Percentiles rank a stretch among this genome's conserved stretches.
phyloP scores from a whole-genome alignment of 2,797 vertebrate species.

The Acanthornis magna region DNA sequence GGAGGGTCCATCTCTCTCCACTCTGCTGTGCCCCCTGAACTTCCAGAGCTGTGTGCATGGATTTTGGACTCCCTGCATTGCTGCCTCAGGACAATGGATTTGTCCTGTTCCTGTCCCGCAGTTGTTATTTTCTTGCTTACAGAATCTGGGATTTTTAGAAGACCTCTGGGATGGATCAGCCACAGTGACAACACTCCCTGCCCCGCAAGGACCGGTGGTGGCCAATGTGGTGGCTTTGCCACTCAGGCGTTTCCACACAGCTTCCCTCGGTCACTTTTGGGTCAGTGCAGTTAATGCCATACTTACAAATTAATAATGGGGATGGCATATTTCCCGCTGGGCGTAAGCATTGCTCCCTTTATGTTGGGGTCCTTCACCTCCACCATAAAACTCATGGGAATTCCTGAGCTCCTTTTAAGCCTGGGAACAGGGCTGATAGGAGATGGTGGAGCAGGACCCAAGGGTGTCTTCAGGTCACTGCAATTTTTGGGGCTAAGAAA shows the following conservation, averaged over 20 bases:
- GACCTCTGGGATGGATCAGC: not conserved
- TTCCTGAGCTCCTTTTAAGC: constrained; percentile 93
- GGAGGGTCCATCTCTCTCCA: not conserved
- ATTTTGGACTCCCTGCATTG: not conserved
- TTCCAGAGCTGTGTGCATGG: not conserved
- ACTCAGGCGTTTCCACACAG: not conserved
- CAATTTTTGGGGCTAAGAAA: not conserved
- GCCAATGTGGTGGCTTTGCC: not conserved
- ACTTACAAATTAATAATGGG: not conserved
- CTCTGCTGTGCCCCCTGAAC: not conserved
- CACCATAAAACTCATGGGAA: constrained; percentile 76
- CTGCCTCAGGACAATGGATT: not conserved
- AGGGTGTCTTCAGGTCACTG: constrained; percentile 86
- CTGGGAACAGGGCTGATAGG: constrained; percentile 17
- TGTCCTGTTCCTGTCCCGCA: not conserved
- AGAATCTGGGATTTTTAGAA: not conserved
- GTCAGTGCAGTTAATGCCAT: not conserved
- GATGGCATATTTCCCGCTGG: not conserved
- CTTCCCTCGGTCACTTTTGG: not conserved
- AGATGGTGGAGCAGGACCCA: constrained; percentile 80
- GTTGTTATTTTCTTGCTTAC: not conserved
- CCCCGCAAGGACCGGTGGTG: not conserved
- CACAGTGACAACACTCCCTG: not conserved
- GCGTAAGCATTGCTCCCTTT: constrained; percentile 64
- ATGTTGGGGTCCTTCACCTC: constrained; percentile 68